Evolutionary conservation across 2,113 vertebrate species (phyloP).

Genomic region (Salvator merianae): DNA sequence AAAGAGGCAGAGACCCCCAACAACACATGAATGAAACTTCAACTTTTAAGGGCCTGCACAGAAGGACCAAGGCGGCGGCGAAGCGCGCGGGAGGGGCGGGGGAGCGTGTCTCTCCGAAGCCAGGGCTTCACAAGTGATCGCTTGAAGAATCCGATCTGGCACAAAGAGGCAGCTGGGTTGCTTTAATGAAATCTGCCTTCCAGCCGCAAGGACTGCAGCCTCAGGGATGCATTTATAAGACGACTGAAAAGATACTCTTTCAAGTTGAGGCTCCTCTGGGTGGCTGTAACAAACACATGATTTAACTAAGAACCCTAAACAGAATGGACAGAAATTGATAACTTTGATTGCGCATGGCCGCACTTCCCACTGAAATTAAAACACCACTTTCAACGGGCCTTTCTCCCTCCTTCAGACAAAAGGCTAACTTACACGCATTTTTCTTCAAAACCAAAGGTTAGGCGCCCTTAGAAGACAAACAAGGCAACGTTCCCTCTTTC

Average conservation of each 20-base stretch:
- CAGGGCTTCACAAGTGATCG: conserved; percentile 72
- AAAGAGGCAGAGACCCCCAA: conserved; percentile 51
- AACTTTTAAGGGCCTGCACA: conserved; percentile 76
- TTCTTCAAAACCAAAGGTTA: conserved; percentile 30
- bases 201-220: conserved; percentile 73
- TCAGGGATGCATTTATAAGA: conserved; percentile 75
- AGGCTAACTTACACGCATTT: not conserved
- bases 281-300: conserved; percentile 67
- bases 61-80: conserved; percentile 65
- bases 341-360: conserved; percentile 63
- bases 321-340: conserved; percentile 70
- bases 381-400: conserved; percentile 2
- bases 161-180: conserved; percentile 80
- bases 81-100: not conserved
- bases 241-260: conserved; percentile 75
- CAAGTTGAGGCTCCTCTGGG: conserved; percentile 72
- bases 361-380: conserved; percentile 63
- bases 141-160: conserved; percentile 72
- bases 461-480: conserved; percentile 30
- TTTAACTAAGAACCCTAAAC: conserved; percentile 69
- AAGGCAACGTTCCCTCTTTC: not conserved
- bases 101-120: conserved; percentile 61
- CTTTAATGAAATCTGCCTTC: conserved; percentile 80
- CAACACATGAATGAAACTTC: conserved; percentile 74
- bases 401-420: not conserved